Evolutionary conservation across 2,888 invertebrate species (phyloP).

Genomic region (Euplagia quadripunctaria): DNA sequence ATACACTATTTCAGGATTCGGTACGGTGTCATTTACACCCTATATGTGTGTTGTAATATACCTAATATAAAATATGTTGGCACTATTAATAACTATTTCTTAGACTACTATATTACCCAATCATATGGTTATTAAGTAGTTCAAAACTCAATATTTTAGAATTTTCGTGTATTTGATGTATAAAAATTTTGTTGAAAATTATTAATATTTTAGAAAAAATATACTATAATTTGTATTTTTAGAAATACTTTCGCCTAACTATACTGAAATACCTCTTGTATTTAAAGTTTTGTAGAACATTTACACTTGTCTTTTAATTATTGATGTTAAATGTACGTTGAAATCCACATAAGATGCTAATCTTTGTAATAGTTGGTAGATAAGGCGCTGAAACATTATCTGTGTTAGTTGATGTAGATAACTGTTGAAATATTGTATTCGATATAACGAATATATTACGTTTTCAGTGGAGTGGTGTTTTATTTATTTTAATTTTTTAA

Average conservation of each 20-base stretch:
- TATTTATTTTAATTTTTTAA: slow-evolving; percentile 2
- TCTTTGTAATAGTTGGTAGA: not conserved
- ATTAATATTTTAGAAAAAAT: not conserved
- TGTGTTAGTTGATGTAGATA: slow-evolving; percentile 59
- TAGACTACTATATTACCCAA: too few relatives aligned
- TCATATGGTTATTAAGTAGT: not conserved
- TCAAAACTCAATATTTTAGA: not conserved
- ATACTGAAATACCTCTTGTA: slow-evolving; percentile 25
- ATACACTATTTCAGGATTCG: too few relatives aligned
- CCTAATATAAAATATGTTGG: too few relatives aligned
- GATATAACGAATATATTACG: slow-evolving; percentile 44
- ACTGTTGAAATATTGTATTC: slow-evolving; percentile 63
- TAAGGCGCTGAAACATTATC: slow-evolving; percentile 31
- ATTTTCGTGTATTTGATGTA: too few relatives aligned
- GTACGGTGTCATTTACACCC: too few relatives aligned
- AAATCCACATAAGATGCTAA: slow-evolving; percentile 29
- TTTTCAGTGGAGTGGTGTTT: slow-evolving; percentile 19
- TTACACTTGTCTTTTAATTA: slow-evolving; percentile 27
- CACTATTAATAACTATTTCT: too few relatives aligned
- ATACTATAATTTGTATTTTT: not conserved
- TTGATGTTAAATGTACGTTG: slow-evolving; percentile 21
- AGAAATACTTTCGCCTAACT: slow-evolving; percentile 7
- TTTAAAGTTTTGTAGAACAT: slow-evolving; percentile 34
- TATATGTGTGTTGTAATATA: too few relatives aligned
- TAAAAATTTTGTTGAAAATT: not conserved